phyloP scores from a whole-genome alignment of 2,113 vertebrate genomes.

The Accipiter cooperii region DNA sequence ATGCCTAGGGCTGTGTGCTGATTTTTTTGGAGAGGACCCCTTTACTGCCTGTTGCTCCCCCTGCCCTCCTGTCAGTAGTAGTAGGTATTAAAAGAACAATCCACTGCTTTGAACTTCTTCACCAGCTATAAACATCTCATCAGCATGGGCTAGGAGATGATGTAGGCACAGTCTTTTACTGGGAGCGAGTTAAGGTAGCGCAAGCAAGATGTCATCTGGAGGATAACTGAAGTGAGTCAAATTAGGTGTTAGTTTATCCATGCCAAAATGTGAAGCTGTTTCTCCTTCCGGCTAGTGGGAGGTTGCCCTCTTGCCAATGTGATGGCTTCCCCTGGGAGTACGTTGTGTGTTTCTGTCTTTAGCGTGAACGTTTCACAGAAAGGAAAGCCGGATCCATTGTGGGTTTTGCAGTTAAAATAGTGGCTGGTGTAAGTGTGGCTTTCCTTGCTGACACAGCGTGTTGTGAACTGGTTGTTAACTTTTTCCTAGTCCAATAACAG shows the following conservation, averaged over 20 bases:
- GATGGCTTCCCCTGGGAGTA: fast-evolving
- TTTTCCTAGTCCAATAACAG: neutral
- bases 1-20: neutral
- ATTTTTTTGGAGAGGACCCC: neutral
- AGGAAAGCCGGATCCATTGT: neutral
- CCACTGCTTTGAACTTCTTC: neutral
- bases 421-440: neutral
- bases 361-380: neutral
- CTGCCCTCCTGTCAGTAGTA: neutral
- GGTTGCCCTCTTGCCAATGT: neutral
- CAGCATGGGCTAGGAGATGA: neutral
- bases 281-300: neutral
- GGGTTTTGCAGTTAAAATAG: neutral
- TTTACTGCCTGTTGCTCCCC: neutral
- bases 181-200: neutral
- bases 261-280: fast-evolving
- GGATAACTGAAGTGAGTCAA: neutral
- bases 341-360: neutral
- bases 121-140: neutral
- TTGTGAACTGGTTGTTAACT: neutral
- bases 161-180: fast-evolving
- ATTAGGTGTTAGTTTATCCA: neutral
- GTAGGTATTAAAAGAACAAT: neutral
- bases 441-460: neutral
- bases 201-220: neutral